Evolutionary conservation across 2,888 invertebrate genomes (phyloP).

Genomic region (Rutpela maculata): DNA sequence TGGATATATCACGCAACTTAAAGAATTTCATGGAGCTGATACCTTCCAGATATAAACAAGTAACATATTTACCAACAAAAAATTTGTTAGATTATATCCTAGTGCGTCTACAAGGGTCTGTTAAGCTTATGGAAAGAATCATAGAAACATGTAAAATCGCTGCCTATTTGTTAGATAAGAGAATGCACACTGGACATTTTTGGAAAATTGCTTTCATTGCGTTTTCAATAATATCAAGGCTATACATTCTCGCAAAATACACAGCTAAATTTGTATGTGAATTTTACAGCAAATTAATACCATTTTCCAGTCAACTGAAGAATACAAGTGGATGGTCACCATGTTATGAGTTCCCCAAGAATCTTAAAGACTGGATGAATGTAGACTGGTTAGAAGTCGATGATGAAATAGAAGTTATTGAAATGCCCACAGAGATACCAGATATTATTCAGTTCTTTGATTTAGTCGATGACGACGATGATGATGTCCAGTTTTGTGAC

Average conservation of each 20-base stretch:
- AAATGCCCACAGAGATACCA: constrained; percentile 52
- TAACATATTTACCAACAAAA: constrained; percentile 71
- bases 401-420: constrained; percentile 58
- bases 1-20: constrained; percentile 67
- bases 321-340: constrained; percentile 72
- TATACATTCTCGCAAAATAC: constrained; percentile 71
- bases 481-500: constrained; percentile 62
- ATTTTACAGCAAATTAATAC: constrained; percentile 71
- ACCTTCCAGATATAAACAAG: constrained; percentile 50
- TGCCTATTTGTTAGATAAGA: constrained; percentile 68
- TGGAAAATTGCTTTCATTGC: constrained; percentile 72
- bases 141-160: constrained; percentile 69
- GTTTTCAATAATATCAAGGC: constrained; percentile 73
- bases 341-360: constrained; percentile 68
- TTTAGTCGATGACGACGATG: constrained; percentile 60
- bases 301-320: constrained; percentile 67
- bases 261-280: constrained; percentile 70
- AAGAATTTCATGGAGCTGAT: constrained; percentile 58
- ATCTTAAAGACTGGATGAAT: constrained; percentile 73
- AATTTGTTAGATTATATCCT: constrained; percentile 74
- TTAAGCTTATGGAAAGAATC: constrained; percentile 72
- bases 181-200: constrained; percentile 73
- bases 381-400: constrained; percentile 70
- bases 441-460: constrained; percentile 57
- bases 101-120: constrained; percentile 73